Conservation (phyloP, 2,113 vertebrate genomes). For the Grallaria varia region DNA sequence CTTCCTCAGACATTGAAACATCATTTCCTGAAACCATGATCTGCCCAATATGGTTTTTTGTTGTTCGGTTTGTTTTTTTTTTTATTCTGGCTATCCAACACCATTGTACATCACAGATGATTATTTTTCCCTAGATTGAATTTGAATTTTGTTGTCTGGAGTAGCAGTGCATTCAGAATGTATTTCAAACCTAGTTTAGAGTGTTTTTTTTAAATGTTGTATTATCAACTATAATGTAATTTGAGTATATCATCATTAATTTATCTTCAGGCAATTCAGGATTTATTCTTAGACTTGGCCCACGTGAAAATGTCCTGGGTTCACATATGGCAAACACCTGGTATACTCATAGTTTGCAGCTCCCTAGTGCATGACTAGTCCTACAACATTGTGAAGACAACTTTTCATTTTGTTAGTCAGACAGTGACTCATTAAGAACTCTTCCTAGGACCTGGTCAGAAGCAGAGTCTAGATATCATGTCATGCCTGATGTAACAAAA, state of each 20-base stretch:
- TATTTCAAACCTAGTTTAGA: background rate
- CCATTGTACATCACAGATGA: background rate
- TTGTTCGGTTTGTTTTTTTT: too few relatives aligned
- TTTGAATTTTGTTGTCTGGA: background rate
- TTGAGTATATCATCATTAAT: background rate
- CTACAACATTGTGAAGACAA: background rate
- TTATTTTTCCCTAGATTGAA: background rate
- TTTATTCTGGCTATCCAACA: background rate
- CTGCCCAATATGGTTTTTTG: background rate
- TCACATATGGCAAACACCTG: fast-evolving
- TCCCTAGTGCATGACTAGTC: background rate
- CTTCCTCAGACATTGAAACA: conserved; percentile 1
- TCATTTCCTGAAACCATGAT: background rate
- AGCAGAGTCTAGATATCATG: background rate
- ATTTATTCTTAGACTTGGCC: background rate
- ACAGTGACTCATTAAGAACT: background rate
- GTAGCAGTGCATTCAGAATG: background rate
- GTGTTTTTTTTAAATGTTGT: background rate
- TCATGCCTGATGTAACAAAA: background rate
- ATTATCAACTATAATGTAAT: background rate
- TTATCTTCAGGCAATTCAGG: background rate
- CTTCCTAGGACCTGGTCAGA: background rate
- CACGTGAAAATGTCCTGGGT: background rate
- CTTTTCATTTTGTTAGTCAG: background rate
- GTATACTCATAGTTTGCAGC: background rate